These are phyloP conservation scores for Leucoraja ocellata DNA, from an alignment of 2,797 vertebrate genomes.

Conservation along the genomic window DNA sequence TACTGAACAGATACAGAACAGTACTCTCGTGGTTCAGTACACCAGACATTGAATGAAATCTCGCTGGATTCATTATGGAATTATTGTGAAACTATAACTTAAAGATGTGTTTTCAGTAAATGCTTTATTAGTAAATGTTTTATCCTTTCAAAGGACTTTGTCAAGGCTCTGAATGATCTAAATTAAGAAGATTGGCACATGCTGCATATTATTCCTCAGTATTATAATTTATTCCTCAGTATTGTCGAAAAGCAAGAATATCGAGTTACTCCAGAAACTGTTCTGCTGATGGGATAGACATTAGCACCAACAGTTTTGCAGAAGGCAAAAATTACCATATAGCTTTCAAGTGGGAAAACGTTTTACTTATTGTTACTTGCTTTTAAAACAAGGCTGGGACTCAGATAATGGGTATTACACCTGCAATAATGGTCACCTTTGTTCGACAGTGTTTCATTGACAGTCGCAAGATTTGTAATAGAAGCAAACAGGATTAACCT, in stretches of 20 bases:
- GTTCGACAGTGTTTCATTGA: neutral
- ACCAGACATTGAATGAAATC: neutral
- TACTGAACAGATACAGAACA: neutral
- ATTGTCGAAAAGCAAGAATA: neutral
- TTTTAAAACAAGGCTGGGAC: neutral
- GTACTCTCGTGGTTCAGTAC: neutral
- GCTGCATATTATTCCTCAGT: neutral
- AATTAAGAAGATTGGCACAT: neutral
- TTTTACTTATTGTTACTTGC: slow-evolving; percentile 1
- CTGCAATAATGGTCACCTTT: neutral
- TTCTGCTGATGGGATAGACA: neutral
- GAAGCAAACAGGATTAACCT: slow-evolving; percentile 15
- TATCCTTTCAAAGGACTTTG: neutral
- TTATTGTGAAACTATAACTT: neutral
- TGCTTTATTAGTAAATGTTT: slow-evolving; percentile 9
- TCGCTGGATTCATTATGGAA: neutral
- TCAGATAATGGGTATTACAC: neutral
- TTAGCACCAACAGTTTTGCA: neutral
- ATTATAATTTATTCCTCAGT: neutral
- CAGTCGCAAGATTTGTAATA: neutral
- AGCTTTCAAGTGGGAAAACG: neutral
- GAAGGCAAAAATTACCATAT: neutral
- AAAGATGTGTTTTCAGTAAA: neutral
- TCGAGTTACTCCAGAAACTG: neutral
- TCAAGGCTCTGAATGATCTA: neutral